Base-by-base conservation (phyloP, 2,113 vertebrate genomes). In the Prolemur simus region DNA sequence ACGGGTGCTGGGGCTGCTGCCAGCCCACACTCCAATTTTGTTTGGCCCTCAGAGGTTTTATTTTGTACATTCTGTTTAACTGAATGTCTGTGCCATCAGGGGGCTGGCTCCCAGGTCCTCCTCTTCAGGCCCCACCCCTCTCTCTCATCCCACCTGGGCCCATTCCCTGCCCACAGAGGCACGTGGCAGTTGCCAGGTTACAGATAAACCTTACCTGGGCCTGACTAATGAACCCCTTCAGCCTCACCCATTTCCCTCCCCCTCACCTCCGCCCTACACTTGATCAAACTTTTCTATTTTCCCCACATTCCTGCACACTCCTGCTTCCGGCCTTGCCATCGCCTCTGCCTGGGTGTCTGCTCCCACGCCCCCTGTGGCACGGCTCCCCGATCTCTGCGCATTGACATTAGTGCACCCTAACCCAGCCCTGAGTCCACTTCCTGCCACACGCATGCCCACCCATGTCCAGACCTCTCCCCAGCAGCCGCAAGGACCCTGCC, bases 251-350 rank as follows among this genome's bases (percentile, higher is more conserved):
- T 25, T 66, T 56, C 21, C 90, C 80, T 95, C 94, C 64, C 34
- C 39, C 96, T 96, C 77, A 49, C 25, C 47, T 85, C 73, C 63
- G 52, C 73, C 88, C 82, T 18, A 23, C 54, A 88, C 91, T 93
- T 66, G 7, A 84, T 78, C 83, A 80, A 83, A 87, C 82, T 94
- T 91, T 66, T 81, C n/a, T 73, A 15, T 93, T 84, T 84, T 56
- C 80, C 39, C 45, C 29, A 37, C 68, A 78, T 52, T 93, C 49
- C 60, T 63, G 29, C 91, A 71, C 78, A 86, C 10, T 69, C 89
- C 54, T 73, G 83, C 87, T 95, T 94, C 78, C 56, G 83, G 83
- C 69, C 90, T 94, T 37, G 42, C 83, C 91, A 37, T 92, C 89
- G 95, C 23, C 49, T 95, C 68, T 78, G 47, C 76, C 71, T 10